Base-by-base conservation (phyloP, 2,888 invertebrate species). In the Galerucella nymphaeae region DNA sequence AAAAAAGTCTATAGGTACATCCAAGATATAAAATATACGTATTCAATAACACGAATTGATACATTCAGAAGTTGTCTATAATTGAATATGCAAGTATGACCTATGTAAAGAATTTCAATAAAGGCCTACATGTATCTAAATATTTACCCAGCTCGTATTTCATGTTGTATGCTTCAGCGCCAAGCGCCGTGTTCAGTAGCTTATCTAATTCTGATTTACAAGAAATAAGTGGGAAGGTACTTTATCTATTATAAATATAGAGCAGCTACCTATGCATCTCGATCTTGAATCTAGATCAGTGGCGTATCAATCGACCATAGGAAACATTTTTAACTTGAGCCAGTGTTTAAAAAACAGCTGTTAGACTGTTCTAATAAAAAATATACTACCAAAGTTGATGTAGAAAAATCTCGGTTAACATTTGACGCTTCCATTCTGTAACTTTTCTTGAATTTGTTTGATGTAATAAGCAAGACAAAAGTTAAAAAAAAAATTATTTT, bases 121-220 rank as follows among this genome's bases (percentile, higher is more conserved):
- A 61, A 61, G 61, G 41, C 41, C 61, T 61, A 61, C 61, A 16
- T 50, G 8, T 41, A 61, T 38, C 61, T 61, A 61, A 61, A 61
- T 61, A 61, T 61, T 38, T 61, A 61, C n/a, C 61, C 6, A 38
- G 59, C 59, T 59, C 59, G 59, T 59, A 59, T 59, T 30, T 59
- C 38, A 59, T n/a, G 10, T 30, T 59, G 61, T 30, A 38, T 50
- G 50, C n/a, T 16, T 61, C 61, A 61, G 61, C 18, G 61, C 16
- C 41, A 61, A 41, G 61, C 61, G 61, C 16, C 13, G 38, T 38
- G 61, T 38, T 61, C 61, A 38, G 61, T 18, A 61, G 61, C 61
- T 61, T 61, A 61, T 61, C 61, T 61, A 61, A 61, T 61, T 61
- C 61, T 61, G 61, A 61, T 61, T 61, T 61, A 61, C 61, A 61